Evolutionary conservation across 2,797 vertebrate genomes (phyloP), one percentile per base, ranked within the genome.

Genomic region (Mus spretus): DNA sequence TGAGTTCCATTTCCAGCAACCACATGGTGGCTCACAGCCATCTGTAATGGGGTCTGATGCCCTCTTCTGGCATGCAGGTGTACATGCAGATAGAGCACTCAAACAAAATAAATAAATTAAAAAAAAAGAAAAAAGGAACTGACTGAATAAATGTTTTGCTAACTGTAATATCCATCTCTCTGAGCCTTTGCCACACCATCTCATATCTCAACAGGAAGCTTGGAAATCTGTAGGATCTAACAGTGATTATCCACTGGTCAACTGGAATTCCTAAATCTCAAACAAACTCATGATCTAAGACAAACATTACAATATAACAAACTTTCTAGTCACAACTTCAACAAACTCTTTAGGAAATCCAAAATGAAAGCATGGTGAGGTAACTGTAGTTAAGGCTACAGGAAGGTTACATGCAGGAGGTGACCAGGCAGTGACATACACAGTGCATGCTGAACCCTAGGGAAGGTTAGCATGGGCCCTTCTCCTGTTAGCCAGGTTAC

Each of bases 321-420:
- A 65, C 40, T 79, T 94, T 93, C 67, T 34, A 82, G 20, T 84
- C 80, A 85, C 13, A 81, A 90, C 44, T 11, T 86, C 50, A 87
- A 53, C 34, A 97, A 83, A 90, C 65, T 22, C 89, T 78, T 86
- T 40, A 91, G 57, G 11, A 96, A 89, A 85, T 77, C 7, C 17
- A 78, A 78, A 95, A 88, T 72, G 65, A 82, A 89, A 72, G 47
- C 37, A 94, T 1, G 40, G 53, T 70, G 83, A 95, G 89, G 34
- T 55, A 65, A 96, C 7, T 59, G 75, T 77, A 91, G 91, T 87
- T 85, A 93, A 97, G 94, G 95, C 82, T 0, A 94, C 63, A 47
- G 55, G 13, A 94, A 85, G 96, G 96, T 91, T 90, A 1, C 40
- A 89, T 91, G 97, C 96, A 97, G 0, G 0, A 96, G 83, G 92